phyloP scores from a whole-genome alignment of 2,888 invertebrate species.

The Galerucella nymphaeae region DNA sequence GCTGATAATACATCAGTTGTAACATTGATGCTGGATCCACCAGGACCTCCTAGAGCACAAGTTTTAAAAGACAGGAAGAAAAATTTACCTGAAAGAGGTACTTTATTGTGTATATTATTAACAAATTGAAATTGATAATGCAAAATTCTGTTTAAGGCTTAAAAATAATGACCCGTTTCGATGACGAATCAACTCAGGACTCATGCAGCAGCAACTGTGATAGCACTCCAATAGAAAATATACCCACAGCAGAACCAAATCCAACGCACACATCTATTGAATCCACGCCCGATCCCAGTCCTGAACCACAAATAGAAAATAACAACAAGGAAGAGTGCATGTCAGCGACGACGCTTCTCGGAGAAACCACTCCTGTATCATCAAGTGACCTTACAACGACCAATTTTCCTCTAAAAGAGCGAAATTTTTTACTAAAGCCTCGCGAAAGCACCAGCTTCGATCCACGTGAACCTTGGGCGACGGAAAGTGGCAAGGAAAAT shows the following conservation, averaged over 20 bases:
- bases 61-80: slow-evolving; percentile 66
- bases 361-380: slow-evolving; percentile 47
- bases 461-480: slow-evolving; percentile 46
- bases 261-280: slow-evolving; percentile 29
- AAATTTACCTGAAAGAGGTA: slow-evolving; percentile 51
- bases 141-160: slow-evolving; percentile 49
- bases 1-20: slow-evolving; percentile 98
- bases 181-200: slow-evolving; percentile 47
- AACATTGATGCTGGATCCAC: slow-evolving; percentile 90
- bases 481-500: slow-evolving; percentile 51
- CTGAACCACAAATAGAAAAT: not conserved
- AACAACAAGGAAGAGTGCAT: slow-evolving; percentile 33
- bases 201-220: slow-evolving; percentile 36
- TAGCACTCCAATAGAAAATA: slow-evolving; percentile 31
- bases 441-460: slow-evolving; percentile 60
- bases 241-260: slow-evolving; percentile 14
- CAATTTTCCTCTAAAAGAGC: slow-evolving; percentile 55
- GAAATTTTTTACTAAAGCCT: slow-evolving; percentile 55
- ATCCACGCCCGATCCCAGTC: slow-evolving; percentile 31
- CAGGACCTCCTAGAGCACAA: slow-evolving; percentile 80
- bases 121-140: not conserved
- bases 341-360: slow-evolving; percentile 15
- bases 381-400: slow-evolving; percentile 50
- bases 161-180: slow-evolving; percentile 60
- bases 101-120: slow-evolving; percentile 35